phyloP scores from a whole-genome alignment of 2,797 vertebrate genomes.

The Florisuga fusca region DNA sequence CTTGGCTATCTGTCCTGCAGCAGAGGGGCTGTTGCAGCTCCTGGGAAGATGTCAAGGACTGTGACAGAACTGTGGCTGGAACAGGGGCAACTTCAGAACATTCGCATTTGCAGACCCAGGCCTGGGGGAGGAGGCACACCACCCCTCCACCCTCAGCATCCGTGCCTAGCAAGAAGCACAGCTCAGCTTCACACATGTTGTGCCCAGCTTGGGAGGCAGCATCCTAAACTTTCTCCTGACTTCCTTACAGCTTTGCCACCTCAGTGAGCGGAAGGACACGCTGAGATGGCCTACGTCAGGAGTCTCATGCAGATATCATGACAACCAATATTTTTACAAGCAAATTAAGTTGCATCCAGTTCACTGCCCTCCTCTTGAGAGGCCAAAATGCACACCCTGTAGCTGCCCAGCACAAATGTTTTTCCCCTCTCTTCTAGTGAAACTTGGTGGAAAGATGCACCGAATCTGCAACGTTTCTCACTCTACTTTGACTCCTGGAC shows the following conservation, averaged over 20 bases:
- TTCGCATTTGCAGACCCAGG: not conserved
- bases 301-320: not conserved
- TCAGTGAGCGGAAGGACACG: not conserved
- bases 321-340: not conserved
- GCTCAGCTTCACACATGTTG: not conserved
- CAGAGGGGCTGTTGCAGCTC: not conserved
- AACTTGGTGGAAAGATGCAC: not conserved
- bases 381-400: not conserved
- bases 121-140: not conserved
- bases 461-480: not conserved
- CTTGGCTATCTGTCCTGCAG: not conserved
- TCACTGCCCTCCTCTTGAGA: not conserved
- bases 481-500: not conserved
- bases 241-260: not conserved
- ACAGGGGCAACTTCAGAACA: not conserved
- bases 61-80: not conserved
- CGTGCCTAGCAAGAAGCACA: accelerated
- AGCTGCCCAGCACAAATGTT: not conserved
- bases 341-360: not conserved
- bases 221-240: not conserved
- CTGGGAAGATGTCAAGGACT: not conserved
- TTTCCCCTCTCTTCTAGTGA: not conserved
- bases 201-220: not conserved
- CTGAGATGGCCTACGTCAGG: not conserved
- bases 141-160: not conserved